These are phyloP conservation scores for Drosophila differens DNA, from an alignment of 2,888 invertebrate genomes.

Conservation along the genomic window DNA sequence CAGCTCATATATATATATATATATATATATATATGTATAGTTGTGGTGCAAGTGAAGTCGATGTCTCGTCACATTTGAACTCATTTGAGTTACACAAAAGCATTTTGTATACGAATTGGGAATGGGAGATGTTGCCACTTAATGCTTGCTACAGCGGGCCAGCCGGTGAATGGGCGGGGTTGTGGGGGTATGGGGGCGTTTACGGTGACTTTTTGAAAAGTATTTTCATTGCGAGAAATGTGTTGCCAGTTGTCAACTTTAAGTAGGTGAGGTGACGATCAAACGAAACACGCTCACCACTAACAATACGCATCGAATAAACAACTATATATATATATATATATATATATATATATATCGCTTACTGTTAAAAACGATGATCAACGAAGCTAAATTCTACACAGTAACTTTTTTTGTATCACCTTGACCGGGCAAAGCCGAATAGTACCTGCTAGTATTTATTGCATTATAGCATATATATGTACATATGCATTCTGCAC, in stretches of 20 bases:
- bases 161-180: not conserved
- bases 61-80: slow-evolving; percentile 54
- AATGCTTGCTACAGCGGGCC: slow-evolving; percentile 4
- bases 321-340: not conserved
- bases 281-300: slow-evolving; percentile 24
- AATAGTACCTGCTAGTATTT: not conserved
- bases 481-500: not conserved
- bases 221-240: slow-evolving; percentile 38
- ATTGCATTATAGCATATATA: not conserved
- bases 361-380: not conserved
- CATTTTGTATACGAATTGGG: slow-evolving; percentile 32
- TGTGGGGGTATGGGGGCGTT: not conserved
- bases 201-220: slow-evolving; percentile 33
- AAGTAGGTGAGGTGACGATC: slow-evolving; percentile 42
- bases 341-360: not conserved
- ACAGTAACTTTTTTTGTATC: not conserved
- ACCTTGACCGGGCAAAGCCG: not conserved
- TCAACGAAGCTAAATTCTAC: not conserved
- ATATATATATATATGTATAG: slow-evolving; percentile 2
- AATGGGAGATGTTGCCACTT: slow-evolving; percentile 25
- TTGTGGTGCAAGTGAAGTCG: slow-evolving; percentile 45
- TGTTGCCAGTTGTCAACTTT: slow-evolving; percentile 48
- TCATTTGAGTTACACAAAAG: slow-evolving; percentile 53
- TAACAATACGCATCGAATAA: not conserved
- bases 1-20: slow-evolving; percentile 5